Percentiles rank a stretch among this genome's conserved stretches.
Conservation (phyloP, 2,888 invertebrate species). For the Dryobota labecula region DNA sequence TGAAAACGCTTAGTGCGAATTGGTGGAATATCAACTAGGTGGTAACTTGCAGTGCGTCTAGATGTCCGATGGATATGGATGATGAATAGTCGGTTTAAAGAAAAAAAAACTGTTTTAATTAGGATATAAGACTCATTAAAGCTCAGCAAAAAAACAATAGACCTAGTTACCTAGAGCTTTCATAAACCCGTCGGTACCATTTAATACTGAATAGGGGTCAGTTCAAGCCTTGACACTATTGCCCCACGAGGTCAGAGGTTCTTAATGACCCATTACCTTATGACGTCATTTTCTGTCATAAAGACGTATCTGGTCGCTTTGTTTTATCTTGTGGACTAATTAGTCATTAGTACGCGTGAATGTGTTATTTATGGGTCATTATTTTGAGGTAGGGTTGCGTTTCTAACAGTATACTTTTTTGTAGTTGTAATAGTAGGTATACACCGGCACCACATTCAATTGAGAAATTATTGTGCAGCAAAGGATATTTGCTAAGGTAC, state of each 20-base stretch:
- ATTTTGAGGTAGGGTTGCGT: not conserved
- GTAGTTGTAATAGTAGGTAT: not conserved
- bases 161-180: not conserved
- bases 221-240: slow-evolving; percentile 39
- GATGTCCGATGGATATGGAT: too few species aligned
- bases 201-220: slow-evolving; percentile 44
- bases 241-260: slow-evolving; percentile 29
- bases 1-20: too few species aligned
- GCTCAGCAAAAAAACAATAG: not conserved
- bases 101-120: too few species aligned
- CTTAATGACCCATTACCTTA: slow-evolving; percentile 26
- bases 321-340: slow-evolving; percentile 36
- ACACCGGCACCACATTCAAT: not conserved
- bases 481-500: not conserved
- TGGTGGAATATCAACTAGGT: too few species aligned
- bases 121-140: too few species aligned
- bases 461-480: not conserved
- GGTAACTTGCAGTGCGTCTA: too few species aligned
- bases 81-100: too few species aligned
- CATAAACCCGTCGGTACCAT: slow-evolving; percentile 12
- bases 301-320: slow-evolving; percentile 21
- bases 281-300: slow-evolving; percentile 26
- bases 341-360: slow-evolving; percentile 9
- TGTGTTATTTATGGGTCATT: slow-evolving; percentile 11
- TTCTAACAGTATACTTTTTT: not conserved